phyloP scores from a whole-genome alignment of 2,797 vertebrate species.

The Luscinia luscinia region DNA sequence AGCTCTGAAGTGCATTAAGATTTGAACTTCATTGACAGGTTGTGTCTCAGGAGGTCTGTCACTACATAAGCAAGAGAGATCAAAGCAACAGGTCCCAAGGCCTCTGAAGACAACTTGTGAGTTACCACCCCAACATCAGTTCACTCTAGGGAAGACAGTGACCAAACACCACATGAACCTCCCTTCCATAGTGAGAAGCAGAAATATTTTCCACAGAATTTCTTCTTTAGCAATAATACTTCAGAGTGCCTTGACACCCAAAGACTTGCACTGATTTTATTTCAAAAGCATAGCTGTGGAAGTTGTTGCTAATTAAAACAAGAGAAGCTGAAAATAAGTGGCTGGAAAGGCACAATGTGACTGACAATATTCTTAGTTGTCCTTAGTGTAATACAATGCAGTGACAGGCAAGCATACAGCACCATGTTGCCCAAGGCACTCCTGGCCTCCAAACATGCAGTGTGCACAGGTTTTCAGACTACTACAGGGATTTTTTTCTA shows the following conservation, averaged over 20 bases:
- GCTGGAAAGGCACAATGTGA: not conserved
- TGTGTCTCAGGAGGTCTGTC: not conserved
- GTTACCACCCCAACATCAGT: not conserved
- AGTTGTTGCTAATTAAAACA: not conserved
- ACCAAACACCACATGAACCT: not conserved
- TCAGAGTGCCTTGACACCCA: not conserved
- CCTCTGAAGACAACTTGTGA: not conserved
- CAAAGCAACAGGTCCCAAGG: rapidly evolving
- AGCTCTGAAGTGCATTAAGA: not conserved
- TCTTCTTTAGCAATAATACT: not conserved
- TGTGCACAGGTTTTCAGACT: not conserved
- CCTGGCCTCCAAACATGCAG: rapidly evolving
- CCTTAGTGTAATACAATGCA: not conserved
- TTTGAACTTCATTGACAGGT: not conserved
- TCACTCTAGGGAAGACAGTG: not conserved
- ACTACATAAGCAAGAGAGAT: not conserved
- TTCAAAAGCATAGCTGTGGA: not conserved
- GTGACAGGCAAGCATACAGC: rapidly evolving
- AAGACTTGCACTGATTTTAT: not conserved
- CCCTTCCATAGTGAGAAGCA: rapidly evolving
- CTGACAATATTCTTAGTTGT: not conserved
- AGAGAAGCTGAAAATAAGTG: not conserved
- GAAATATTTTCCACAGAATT: not conserved
- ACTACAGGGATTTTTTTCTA: not conserved
- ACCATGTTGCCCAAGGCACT: not conserved